A percentile compares a stretch with the other conserved stretches of the same genome.
Conservation (phyloP, 1,140 invertebrate species). For the Ceratina australensis region DNA sequence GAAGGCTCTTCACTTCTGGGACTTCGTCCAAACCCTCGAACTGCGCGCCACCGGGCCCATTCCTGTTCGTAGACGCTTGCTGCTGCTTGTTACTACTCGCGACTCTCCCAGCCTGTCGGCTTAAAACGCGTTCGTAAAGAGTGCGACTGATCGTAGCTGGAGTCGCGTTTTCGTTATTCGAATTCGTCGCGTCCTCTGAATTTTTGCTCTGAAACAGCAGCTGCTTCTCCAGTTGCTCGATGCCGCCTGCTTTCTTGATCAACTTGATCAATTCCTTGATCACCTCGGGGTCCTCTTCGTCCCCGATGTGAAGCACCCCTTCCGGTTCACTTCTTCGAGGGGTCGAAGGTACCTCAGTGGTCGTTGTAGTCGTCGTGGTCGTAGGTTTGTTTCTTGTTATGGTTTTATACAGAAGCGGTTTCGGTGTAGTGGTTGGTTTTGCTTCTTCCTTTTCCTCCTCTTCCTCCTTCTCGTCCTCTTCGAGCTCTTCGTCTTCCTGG, state of each 20-base stretch:
- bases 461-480: conserved; percentile 68
- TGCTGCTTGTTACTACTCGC: background rate
- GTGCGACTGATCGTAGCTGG: conserved; percentile 85
- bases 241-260: conserved; percentile 91
- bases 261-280: conserved; percentile 91
- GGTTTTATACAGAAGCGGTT: conserved; percentile 74
- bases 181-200: conserved; percentile 58
- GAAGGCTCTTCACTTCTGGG: conserved; percentile 79
- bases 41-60: conserved; percentile 83
- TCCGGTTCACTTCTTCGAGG: conserved; percentile 17
- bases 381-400: conserved; percentile 72
- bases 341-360: conserved; percentile 42
- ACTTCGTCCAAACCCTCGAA: conserved; percentile 84
- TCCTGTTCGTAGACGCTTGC: conserved; percentile 54
- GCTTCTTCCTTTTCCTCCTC: conserved; percentile 68
- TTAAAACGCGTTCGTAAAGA: conserved; percentile 86
- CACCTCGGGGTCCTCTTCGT: conserved; percentile 89
- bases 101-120: conserved; percentile 70
- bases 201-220: conserved; percentile 81
- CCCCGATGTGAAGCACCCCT: conserved; percentile 49
- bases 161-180: conserved; percentile 66
- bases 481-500: conserved; percentile 81
- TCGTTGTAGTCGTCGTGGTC: conserved; percentile 60
- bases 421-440: conserved; percentile 67
- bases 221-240: conserved; percentile 90